Percentiles rank a stretch among this genome's conserved stretches.
Evolutionary conservation across 2,113 vertebrate species (phyloP).

Genomic region (Oreochromis niloticus): DNA sequence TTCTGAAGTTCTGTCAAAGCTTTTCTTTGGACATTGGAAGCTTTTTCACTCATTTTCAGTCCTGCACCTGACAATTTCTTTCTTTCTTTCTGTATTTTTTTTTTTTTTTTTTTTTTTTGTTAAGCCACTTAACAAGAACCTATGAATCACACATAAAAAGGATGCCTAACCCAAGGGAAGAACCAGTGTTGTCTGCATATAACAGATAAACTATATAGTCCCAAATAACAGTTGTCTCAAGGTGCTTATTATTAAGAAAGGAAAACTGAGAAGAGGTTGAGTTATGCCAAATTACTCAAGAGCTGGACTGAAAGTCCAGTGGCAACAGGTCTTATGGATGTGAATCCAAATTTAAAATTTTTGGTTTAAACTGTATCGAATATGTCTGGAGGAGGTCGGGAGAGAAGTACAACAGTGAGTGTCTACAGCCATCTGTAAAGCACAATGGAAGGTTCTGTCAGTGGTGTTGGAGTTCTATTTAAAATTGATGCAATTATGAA

Average conservation of each 20-base stretch:
- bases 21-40: background rate
- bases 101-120: too few species aligned
- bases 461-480: background rate
- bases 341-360: background rate
- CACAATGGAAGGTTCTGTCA: background rate
- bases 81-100: too few species aligned
- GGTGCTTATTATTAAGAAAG: background rate
- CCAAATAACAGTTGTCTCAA: background rate
- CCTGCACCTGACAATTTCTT: background rate
- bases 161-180: background rate
- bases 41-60: background rate
- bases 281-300: background rate
- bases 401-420: background rate
- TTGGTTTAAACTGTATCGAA: background rate
- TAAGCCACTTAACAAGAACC: background rate
- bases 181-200: background rate
- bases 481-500: background rate
- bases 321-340: background rate
- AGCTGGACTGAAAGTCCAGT: background rate
- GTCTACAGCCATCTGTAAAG: background rate
- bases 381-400: fast-evolving
- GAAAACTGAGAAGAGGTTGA: background rate
- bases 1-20: background rate
- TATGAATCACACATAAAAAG: background rate
- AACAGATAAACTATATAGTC: background rate